A percentile compares a stretch with the other conserved stretches of the same genome.
These are phyloP conservation scores for Altica lythri DNA, from an alignment of 2,888 invertebrate genomes.

Conservation along the genomic window DNA sequence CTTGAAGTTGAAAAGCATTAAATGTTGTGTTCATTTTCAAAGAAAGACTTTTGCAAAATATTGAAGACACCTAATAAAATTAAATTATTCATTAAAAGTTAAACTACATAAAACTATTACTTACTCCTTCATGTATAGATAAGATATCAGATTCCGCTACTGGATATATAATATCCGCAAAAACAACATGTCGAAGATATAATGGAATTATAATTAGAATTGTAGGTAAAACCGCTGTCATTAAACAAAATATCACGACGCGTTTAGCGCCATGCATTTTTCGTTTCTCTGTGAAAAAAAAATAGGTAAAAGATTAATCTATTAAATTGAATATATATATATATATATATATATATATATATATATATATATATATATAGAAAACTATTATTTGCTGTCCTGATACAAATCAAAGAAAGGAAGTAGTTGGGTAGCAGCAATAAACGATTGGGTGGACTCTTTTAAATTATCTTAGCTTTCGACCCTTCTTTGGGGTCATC, in stretches of 20 bases:
- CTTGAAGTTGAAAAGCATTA: conserved; percentile 54
- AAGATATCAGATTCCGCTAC: conserved; percentile 85
- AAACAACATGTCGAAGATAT: conserved; percentile 75
- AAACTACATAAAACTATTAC: not conserved
- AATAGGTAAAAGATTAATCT: too few species aligned
- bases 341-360: too few species aligned
- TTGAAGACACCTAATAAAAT: conserved; percentile 63
- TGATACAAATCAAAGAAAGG: too few species aligned
- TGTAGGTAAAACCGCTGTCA: conserved; percentile 77
- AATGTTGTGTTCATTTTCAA: conserved; percentile 75
- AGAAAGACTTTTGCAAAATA: conserved; percentile 81
- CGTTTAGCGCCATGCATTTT: conserved; percentile 82
- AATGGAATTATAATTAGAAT: conserved; percentile 76
- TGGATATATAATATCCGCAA: conserved; percentile 76
- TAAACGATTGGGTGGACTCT: too few species aligned
- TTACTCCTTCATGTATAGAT: conserved; percentile 75
- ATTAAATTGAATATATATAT: too few species aligned
- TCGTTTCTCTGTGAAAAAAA: conserved; percentile 62
- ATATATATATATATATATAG: too few species aligned
- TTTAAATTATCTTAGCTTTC: too few species aligned
- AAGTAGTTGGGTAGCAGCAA: too few species aligned
- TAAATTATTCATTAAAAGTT: not conserved
- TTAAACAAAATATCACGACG: conserved; percentile 76
- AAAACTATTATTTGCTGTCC: too few species aligned
- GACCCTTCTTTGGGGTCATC: too few species aligned